Evolutionary conservation across 2,888 invertebrate species (phyloP).

Genomic region (Parelbella ahira): DNA sequence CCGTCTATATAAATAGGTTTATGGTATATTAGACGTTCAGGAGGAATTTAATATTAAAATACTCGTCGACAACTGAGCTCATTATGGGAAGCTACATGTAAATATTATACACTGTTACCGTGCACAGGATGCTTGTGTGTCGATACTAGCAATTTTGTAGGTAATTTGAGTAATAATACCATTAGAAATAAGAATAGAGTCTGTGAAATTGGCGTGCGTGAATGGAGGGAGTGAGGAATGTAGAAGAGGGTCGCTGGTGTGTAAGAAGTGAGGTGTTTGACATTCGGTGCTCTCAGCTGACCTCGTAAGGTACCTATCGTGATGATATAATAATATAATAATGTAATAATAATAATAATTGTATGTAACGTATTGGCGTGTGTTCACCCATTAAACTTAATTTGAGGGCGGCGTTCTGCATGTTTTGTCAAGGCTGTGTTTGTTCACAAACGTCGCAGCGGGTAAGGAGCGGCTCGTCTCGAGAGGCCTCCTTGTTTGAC

Average conservation of each 20-base stretch:
- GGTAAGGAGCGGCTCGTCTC: conserved; percentile 59
- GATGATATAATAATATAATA: too few relatives aligned
- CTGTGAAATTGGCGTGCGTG: too few relatives aligned
- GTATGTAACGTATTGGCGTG: conserved; percentile 12
- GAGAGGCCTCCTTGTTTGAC: conserved; percentile 52
- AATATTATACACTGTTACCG: neutral
- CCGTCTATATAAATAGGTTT: neutral
- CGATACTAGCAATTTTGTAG: neutral
- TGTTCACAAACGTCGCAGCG: conserved; percentile 57
- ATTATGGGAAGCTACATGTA: conserved; percentile 29
- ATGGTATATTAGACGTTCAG: conserved; percentile 29
- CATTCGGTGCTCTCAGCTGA: too few relatives aligned
- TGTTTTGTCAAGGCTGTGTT: conserved; percentile 63
- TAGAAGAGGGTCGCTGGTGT: too few relatives aligned
- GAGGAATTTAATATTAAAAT: conserved; percentile 34
- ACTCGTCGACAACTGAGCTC: conserved; percentile 28
- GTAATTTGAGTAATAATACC: neutral
- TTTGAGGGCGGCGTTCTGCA: conserved; percentile 46
- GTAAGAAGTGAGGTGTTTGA: too few relatives aligned
- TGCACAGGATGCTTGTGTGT: neutral
- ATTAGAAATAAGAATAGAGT: too few relatives aligned
- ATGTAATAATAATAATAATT: too few relatives aligned
- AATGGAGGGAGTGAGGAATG: too few relatives aligned
- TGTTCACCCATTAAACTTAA: conserved; percentile 36
- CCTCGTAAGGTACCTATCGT: too few relatives aligned